phyloP scores from a whole-genome alignment of 2,888 invertebrate species.

The Stenichneumon culpator region DNA sequence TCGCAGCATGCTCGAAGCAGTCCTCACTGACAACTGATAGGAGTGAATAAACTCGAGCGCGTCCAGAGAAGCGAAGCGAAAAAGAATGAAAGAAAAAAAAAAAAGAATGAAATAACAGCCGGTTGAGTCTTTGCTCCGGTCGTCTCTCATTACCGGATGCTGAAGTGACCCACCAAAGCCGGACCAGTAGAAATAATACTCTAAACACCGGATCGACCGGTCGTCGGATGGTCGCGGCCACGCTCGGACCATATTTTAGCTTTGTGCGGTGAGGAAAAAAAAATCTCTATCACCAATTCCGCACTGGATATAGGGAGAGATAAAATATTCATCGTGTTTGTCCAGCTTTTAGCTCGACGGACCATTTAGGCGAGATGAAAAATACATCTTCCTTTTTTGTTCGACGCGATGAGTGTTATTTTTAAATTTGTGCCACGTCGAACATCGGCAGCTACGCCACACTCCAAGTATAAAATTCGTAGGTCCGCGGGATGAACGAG shows the following conservation, averaged over 20 bases:
- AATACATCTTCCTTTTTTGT: conserved; percentile 34
- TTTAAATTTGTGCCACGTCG: background rate
- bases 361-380: conserved; percentile 20
- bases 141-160: conserved; percentile 75
- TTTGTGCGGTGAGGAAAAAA: conserved; percentile 59
- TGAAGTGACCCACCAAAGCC: conserved; percentile 62
- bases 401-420: background rate
- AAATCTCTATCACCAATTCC: conserved; percentile 53
- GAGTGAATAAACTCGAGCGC: conserved; percentile 60
- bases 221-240: conserved; percentile 31
- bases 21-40: conserved; percentile 58
- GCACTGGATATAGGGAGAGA: conserved; percentile 24
- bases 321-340: conserved; percentile 80
- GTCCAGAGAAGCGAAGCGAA: conserved; percentile 57
- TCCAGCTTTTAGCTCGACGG: conserved; percentile 74
- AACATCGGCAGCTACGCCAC: conserved; percentile 8
- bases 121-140: conserved; percentile 23
- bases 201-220: conserved; percentile 67
- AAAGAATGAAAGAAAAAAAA: conserved; percentile 67
- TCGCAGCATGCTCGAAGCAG: conserved; percentile 11
- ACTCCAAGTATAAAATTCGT: background rate
- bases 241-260: conserved; percentile 16
- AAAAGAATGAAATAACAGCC: conserved; percentile 21
- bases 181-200: conserved; percentile 79
- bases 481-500: conserved; percentile 1